These are phyloP conservation scores for Xenopus borealis DNA, from an alignment of 2,113 vertebrate species.

Conservation along the genomic window DNA sequence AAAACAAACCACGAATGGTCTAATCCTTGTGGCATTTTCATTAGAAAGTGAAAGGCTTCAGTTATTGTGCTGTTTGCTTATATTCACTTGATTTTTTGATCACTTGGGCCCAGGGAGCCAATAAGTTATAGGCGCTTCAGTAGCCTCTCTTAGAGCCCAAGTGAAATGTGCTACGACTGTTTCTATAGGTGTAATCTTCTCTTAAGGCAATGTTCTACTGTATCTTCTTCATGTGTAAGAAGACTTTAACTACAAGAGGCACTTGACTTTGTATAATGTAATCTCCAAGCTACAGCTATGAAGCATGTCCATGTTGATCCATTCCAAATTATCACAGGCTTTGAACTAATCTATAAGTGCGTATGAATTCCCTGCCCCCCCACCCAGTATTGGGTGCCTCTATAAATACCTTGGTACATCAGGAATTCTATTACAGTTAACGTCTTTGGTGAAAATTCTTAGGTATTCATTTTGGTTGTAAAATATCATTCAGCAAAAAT, in stretches of 20 bases:
- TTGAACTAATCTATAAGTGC: not conserved
- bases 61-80: not conserved
- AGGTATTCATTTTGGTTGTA: conserved; percentile 1
- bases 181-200: conserved; percentile 10
- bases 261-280: not conserved
- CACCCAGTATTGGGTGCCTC: not conserved
- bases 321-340: not conserved
- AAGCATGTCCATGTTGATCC: conserved; percentile 16
- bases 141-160: not conserved
- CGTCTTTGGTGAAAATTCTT: conserved; percentile 2
- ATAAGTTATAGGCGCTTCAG: not conserved
- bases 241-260: not conserved
- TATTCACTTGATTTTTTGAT: not conserved
- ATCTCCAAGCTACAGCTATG: conserved; percentile 3
- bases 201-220: not conserved
- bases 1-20: conserved; percentile 7
- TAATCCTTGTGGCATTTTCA: conserved; percentile 3
- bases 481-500: not conserved
- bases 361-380: not conserved
- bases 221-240: not conserved
- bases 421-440: conserved; percentile 1
- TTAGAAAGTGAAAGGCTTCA: not conserved
- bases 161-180: not conserved
- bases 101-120: not conserved
- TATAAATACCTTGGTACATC: not conserved